Conservation (phyloP, 2,888 invertebrate species). For the Dynastes tityus region DNA sequence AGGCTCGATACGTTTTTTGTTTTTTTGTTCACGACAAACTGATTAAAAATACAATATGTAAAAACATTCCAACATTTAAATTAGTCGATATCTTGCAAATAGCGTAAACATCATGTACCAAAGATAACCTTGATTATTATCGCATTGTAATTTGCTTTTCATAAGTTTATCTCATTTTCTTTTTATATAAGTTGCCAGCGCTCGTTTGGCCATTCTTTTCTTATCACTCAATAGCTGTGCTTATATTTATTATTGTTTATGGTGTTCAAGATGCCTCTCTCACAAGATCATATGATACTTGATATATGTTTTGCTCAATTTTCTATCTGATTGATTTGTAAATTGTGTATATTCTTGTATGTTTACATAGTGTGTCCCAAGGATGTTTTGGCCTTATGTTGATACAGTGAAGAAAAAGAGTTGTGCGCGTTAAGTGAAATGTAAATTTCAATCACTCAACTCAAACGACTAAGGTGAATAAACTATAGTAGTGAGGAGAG, state of each 20-base stretch:
- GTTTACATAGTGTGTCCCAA: neutral
- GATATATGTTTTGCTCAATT: neutral
- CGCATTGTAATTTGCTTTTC: neutral
- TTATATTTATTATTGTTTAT: slow-evolving; percentile 12
- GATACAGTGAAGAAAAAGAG: neutral
- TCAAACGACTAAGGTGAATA: too few species aligned
- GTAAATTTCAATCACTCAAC: neutral
- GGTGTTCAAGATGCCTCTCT: neutral
- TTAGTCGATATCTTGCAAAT: neutral
- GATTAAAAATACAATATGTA: neutral
- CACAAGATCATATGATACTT: neutral
- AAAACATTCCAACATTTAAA: neutral
- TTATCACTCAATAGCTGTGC: slow-evolving; percentile 1
- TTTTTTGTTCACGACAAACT: too few species aligned
- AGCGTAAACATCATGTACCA: neutral
- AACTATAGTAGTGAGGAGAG: too few species aligned
- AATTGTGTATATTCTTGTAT: neutral
- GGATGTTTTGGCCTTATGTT: neutral
- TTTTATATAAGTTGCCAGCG: neutral
- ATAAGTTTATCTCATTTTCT: neutral
- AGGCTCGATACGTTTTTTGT: too few species aligned
- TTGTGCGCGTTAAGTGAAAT: neutral
- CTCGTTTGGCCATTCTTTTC: neutral
- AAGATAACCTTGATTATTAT: slow-evolving; percentile 19
- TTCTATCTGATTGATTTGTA: neutral